Evolutionary conservation across 2,797 vertebrate genomes (phyloP).

Genomic region (Eulemur coronatus): DNA sequence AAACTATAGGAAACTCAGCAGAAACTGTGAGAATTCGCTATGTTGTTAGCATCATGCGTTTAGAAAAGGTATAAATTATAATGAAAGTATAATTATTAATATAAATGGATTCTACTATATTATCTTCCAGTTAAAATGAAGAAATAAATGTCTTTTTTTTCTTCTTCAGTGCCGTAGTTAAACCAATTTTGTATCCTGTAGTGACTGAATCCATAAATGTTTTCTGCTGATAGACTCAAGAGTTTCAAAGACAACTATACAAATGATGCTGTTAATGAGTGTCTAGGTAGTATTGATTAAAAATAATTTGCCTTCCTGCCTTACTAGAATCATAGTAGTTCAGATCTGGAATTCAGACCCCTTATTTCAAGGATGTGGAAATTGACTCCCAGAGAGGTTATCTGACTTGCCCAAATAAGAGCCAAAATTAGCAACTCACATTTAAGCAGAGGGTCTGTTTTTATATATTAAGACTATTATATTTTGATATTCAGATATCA

Average conservation of each 20-base stretch:
- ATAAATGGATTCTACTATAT: constrained; percentile 24
- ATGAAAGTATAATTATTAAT: background rate
- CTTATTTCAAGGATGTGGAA: constrained; percentile 39
- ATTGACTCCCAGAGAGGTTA: constrained; percentile 63
- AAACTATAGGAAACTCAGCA: constrained; percentile 47
- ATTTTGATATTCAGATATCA: constrained; percentile 15
- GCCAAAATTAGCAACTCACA: constrained; percentile 34
- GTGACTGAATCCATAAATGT: constrained; percentile 12
- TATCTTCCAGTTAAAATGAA: constrained; percentile 44
- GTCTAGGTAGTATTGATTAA: background rate
- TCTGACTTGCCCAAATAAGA: constrained; percentile 65
- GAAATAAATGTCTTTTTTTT: constrained; percentile 12
- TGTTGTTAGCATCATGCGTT: constrained; percentile 39
- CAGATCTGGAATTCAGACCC: constrained; percentile 30
- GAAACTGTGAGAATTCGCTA: constrained; percentile 32
- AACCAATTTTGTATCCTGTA: constrained; percentile 23
- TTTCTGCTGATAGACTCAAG: constrained; percentile 7
- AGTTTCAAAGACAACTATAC: background rate
- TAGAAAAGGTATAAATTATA: constrained; percentile 13
- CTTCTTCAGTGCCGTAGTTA: background rate
- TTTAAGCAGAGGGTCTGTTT: constrained; percentile 49
- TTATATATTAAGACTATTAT: constrained; percentile 47
- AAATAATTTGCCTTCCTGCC: constrained; percentile 45
- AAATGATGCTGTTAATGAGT: constrained; percentile 17
- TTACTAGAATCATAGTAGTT: constrained; percentile 41